These are phyloP conservation scores for Botia almorhae DNA, from an alignment of 2,797 vertebrate species.

Conservation along the genomic window DNA sequence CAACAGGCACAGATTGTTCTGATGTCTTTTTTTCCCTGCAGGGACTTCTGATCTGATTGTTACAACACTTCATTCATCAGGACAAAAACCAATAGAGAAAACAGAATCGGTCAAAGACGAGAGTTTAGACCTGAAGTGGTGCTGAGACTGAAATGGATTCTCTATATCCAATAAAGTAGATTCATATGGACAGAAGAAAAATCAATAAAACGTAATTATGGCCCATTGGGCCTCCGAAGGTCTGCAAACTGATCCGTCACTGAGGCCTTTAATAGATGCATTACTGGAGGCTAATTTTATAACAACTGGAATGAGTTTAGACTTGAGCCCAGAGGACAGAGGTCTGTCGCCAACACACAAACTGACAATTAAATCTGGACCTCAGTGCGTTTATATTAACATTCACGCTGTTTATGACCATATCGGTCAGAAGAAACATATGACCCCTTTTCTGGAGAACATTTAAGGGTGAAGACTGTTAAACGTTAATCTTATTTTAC, in stretches of 20 bases:
- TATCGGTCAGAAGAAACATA: background rate
- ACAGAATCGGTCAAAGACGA: constrained; percentile 34
- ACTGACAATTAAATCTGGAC: constrained; percentile 17
- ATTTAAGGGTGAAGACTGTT: background rate
- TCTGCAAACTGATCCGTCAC: constrained; percentile 41
- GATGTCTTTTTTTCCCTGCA: constrained; percentile 24
- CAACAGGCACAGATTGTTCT: background rate
- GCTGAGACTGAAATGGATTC: constrained; percentile 44
- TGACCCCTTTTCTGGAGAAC: background rate
- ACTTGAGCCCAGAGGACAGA: constrained; percentile 5
- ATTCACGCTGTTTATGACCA: background rate
- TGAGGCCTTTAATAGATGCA: constrained; percentile 44
- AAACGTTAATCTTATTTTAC: background rate
- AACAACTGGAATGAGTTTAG: constrained; percentile 37
- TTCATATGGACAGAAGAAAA: constrained; percentile 3
- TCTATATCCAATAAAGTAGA: constrained; percentile 33
- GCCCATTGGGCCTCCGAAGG: constrained; percentile 41
- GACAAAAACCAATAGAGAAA: constrained; percentile 33
- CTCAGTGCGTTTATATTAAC: background rate
- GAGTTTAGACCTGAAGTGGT: constrained; percentile 28
- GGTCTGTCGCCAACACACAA: constrained; percentile 30
- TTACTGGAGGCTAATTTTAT: constrained; percentile 45
- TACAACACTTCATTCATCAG: constrained; percentile 37
- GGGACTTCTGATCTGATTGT: constrained; percentile 20
- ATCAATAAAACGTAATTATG: constrained; percentile 56